Evolutionary conservation across 2,113 vertebrate species (phyloP).

Genomic region (Cottus gobio): DNA sequence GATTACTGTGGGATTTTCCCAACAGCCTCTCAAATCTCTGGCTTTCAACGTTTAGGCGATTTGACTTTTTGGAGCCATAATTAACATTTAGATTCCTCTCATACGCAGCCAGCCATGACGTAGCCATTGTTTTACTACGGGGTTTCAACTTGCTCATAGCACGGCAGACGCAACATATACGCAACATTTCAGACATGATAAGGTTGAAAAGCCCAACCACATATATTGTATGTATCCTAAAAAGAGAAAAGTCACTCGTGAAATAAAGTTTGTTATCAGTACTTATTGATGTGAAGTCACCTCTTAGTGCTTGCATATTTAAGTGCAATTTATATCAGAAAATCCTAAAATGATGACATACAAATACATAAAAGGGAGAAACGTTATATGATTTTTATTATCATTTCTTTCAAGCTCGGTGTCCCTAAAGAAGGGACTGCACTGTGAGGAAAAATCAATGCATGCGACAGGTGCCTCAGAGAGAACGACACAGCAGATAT

Average conservation of each 20-base stretch:
- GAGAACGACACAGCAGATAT: conserved; percentile 1
- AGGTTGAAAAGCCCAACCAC: background rate
- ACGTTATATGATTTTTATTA: background rate
- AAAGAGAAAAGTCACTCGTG: background rate
- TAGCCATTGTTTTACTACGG: conserved; percentile 5
- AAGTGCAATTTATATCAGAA: background rate
- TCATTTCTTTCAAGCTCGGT: background rate
- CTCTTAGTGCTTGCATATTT: background rate
- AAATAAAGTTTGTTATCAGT: background rate
- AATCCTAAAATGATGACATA: background rate
- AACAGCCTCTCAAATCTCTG: conserved; percentile 64
- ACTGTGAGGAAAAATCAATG: background rate
- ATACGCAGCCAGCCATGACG: conserved; percentile 31
- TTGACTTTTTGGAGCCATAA: conserved; percentile 71
- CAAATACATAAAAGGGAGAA: background rate
- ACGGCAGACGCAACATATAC: background rate
- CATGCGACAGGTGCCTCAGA: background rate
- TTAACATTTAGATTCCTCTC: conserved; percentile 66
- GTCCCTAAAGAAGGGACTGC: background rate
- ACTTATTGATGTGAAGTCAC: background rate
- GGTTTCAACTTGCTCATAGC: conserved; percentile 9
- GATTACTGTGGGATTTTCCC: conserved; percentile 73
- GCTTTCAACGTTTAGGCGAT: conserved; percentile 72
- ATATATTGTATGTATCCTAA: background rate
- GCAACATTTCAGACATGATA: conserved; percentile 18